Conservation (phyloP, 2,888 invertebrate species). For the Cataglyphis cursor region DNA sequence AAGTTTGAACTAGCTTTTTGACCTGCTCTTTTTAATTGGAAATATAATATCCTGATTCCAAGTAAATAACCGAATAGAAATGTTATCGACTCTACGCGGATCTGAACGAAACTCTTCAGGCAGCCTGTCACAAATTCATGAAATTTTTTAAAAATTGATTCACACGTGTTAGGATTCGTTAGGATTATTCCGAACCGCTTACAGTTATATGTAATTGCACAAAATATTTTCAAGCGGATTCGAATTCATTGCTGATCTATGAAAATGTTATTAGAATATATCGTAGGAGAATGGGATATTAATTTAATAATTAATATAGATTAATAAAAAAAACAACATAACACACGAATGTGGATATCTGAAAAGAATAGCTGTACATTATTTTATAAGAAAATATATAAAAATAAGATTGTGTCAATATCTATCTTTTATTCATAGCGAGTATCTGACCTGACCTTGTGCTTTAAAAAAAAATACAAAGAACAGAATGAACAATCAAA, state of each 20-base stretch:
- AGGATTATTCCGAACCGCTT: conserved; percentile 61
- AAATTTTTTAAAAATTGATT: conserved; percentile 18
- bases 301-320: conserved; percentile 76
- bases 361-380: conserved; percentile 84
- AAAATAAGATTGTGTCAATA: conserved; percentile 82
- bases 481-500: background rate
- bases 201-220: conserved; percentile 59
- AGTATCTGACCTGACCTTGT: conserved; percentile 25
- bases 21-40: background rate
- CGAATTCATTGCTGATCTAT: conserved; percentile 41
- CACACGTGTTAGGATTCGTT: conserved; percentile 49
- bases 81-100: background rate
- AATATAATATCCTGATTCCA: conserved; percentile 35
- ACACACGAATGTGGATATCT: conserved; percentile 76
- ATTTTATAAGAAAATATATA: conserved; percentile 86
- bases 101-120: background rate
- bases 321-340: conserved; percentile 64
- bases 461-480: background rate
- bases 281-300: conserved; percentile 72
- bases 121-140: background rate
- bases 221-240: conserved; percentile 60
- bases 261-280: conserved; percentile 64
- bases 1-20: background rate
- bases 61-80: background rate
- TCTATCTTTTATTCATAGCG: conserved; percentile 34